Conservation (phyloP, 2,888 invertebrate genomes). For the Zygothrica quintamaculata region DNA sequence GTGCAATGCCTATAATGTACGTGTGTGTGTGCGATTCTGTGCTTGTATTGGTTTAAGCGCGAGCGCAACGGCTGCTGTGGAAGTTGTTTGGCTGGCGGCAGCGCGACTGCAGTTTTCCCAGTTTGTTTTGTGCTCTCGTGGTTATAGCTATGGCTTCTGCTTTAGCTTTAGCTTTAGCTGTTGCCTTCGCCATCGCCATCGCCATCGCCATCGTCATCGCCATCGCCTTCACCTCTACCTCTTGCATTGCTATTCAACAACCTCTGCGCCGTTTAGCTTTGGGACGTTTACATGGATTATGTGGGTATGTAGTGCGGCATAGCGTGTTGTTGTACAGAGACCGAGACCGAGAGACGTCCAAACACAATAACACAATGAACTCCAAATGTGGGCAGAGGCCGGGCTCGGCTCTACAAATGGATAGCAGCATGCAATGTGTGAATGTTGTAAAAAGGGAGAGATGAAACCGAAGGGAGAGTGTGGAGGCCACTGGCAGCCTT, state of each 20-base stretch:
- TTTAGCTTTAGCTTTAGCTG: slow-evolving; percentile 23
- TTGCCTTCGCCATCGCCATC: slow-evolving; percentile 11
- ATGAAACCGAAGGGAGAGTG: slow-evolving; percentile 20
- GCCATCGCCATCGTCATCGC: slow-evolving; percentile 17
- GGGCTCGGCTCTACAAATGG: slow-evolving; percentile 34
- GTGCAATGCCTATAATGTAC: no score
- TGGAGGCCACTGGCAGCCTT: slow-evolving; percentile 52
- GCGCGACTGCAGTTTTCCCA: slow-evolving; percentile 41
- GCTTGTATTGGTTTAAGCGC: slow-evolving; percentile 17
- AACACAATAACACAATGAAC: slow-evolving; percentile 82
- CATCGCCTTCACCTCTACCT: slow-evolving; percentile 3
- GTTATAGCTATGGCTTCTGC: slow-evolving; percentile 67
- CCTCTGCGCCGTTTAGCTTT: slow-evolving; percentile 56
- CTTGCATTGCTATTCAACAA: no score
- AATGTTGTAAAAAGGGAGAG: slow-evolving; percentile 2
- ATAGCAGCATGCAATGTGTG: background rate
- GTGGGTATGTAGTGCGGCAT: slow-evolving; percentile 79
- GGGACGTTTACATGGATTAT: slow-evolving; percentile 70
- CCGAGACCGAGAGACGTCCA: slow-evolving; percentile 64
- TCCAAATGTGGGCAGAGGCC: slow-evolving; percentile 72
- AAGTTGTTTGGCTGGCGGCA: slow-evolving; percentile 41
- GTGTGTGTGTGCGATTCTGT: background rate
- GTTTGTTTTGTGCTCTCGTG: slow-evolving; percentile 64
- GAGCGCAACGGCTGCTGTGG: slow-evolving; percentile 37
- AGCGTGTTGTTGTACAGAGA: slow-evolving; percentile 46